These are phyloP conservation scores for Endotricha flammealis DNA, from an alignment of 2,888 invertebrate genomes.

Conservation along the genomic window DNA sequence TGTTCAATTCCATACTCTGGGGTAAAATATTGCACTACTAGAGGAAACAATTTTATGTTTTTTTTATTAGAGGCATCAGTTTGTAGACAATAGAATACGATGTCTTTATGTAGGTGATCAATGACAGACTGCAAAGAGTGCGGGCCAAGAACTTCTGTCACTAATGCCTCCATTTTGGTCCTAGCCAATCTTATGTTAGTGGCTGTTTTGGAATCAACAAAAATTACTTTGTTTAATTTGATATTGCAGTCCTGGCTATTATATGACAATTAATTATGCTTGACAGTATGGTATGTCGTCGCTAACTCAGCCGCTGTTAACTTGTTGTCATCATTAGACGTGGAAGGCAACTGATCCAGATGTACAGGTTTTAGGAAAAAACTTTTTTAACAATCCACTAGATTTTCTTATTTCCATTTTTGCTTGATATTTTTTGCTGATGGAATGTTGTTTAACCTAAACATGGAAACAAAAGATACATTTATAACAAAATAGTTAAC, in stretches of 20 bases:
- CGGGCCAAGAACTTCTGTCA: constrained; percentile 26
- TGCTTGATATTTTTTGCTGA: constrained; percentile 7
- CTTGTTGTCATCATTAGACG: constrained; percentile 11
- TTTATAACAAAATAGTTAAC: constrained; percentile 2
- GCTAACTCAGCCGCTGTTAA: constrained; percentile 22
- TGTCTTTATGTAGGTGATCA: constrained; percentile 25
- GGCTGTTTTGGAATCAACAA: constrained; percentile 24
- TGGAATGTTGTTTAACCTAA: constrained; percentile 14
- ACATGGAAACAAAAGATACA: constrained; percentile 7
- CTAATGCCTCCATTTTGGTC: constrained; percentile 32
- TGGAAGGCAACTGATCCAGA: constrained; percentile 14
- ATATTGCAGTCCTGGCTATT: constrained; percentile 28
- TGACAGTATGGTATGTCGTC: constrained; percentile 28
- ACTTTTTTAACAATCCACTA: constrained; percentile 16
- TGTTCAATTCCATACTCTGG: constrained; percentile 1
- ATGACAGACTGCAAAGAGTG: constrained; percentile 18
- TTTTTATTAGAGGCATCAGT: constrained; percentile 26
- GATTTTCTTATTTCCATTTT: constrained; percentile 7
- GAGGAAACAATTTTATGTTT: constrained; percentile 24
- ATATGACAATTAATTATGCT: constrained; percentile 32
- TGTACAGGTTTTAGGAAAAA: constrained; percentile 17
- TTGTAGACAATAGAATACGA: constrained; percentile 21
- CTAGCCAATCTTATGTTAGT: constrained; percentile 22
- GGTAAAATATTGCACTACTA: constrained; percentile 24
- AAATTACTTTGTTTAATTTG: constrained; percentile 26